Conservation (phyloP, 2,113 vertebrate species). For the Dasyornis broadbenti region DNA sequence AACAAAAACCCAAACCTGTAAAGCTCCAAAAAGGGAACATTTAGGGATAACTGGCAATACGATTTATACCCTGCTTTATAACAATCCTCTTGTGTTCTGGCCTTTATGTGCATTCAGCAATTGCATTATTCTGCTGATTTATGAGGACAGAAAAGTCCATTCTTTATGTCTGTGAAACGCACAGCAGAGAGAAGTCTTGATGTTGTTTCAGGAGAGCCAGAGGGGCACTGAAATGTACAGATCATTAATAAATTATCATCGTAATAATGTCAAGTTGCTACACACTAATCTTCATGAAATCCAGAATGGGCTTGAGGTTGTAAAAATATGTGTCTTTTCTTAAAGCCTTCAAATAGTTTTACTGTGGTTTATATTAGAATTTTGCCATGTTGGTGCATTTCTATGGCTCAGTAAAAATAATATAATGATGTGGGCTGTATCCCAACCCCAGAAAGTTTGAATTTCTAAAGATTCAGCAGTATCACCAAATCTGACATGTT, state of each 20-base stretch:
- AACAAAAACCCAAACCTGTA: background rate
- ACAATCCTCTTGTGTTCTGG: background rate
- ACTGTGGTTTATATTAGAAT: background rate
- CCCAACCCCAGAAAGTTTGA: background rate
- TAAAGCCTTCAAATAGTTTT: background rate
- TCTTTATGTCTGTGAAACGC: background rate
- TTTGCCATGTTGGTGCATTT: background rate
- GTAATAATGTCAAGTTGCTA: background rate
- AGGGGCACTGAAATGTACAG: background rate
- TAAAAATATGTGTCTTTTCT: background rate
- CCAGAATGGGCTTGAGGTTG: background rate
- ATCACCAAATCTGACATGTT: background rate
- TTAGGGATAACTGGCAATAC: background rate
- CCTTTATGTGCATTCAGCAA: slow-evolving; percentile 8
- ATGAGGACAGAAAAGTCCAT: background rate
- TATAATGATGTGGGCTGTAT: background rate
- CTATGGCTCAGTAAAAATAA: background rate
- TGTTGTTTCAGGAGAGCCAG: slow-evolving; percentile 5
- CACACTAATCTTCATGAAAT: background rate
- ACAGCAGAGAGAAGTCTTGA: background rate
- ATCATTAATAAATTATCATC: slow-evolving; percentile 33
- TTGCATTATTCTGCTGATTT: slow-evolving; percentile 36
- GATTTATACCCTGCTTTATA: background rate
- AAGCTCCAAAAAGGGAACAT: background rate
- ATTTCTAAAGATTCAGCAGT: background rate